A percentile compares a stretch with the other conserved stretches of the same genome.
Evolutionary conservation across 2,888 invertebrate species (phyloP).

Genomic region (Drosophila fungiperda): DNA sequence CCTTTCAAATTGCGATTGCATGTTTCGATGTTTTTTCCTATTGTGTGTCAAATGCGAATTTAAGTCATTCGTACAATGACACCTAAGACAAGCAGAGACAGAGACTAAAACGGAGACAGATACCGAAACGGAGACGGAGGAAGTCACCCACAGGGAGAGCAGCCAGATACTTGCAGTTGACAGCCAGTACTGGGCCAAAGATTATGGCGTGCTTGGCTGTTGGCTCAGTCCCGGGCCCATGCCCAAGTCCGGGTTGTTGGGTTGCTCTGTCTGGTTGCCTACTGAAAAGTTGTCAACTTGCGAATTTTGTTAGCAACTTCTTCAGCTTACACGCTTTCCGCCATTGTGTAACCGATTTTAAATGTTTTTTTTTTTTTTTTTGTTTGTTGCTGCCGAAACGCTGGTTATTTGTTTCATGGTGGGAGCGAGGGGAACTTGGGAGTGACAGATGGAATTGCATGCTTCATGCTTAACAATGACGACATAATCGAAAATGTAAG

Average conservation of each 20-base stretch:
- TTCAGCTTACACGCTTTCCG: slow-evolving; percentile 37
- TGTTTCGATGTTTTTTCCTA: slow-evolving; percentile 1
- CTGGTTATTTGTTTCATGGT: slow-evolving; percentile 45
- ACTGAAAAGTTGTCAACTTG: slow-evolving; percentile 66
- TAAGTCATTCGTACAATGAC: slow-evolving; percentile 76
- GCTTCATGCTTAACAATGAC: slow-evolving; percentile 45
- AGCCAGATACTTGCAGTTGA: slow-evolving; percentile 9
- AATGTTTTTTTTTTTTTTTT: slow-evolving; percentile 22
- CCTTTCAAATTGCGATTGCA: slow-evolving; percentile 11
- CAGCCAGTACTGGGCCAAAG: slow-evolving; percentile 28
- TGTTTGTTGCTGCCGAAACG: slow-evolving; percentile 35
- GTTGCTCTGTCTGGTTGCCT: slow-evolving; percentile 23
- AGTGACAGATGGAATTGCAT: slow-evolving; percentile 28
- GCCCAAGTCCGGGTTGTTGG: slow-evolving; percentile 8
- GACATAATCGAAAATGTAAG: slow-evolving; percentile 73
- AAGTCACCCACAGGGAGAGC: neutral
- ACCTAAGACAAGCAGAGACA: slow-evolving; percentile 26
- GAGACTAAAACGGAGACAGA: slow-evolving; percentile 8
- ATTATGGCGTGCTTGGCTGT: slow-evolving; percentile 41
- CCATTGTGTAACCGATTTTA: slow-evolving; percentile 58
- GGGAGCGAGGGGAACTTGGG: neutral
- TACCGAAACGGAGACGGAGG: slow-evolving; percentile 2
- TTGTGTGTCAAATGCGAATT: slow-evolving; percentile 42
- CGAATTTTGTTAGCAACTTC: slow-evolving; percentile 77
- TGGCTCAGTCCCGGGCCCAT: slow-evolving; percentile 4